phyloP scores from a whole-genome alignment of 2,797 vertebrate genomes.

The Acipenser transmontanus region DNA sequence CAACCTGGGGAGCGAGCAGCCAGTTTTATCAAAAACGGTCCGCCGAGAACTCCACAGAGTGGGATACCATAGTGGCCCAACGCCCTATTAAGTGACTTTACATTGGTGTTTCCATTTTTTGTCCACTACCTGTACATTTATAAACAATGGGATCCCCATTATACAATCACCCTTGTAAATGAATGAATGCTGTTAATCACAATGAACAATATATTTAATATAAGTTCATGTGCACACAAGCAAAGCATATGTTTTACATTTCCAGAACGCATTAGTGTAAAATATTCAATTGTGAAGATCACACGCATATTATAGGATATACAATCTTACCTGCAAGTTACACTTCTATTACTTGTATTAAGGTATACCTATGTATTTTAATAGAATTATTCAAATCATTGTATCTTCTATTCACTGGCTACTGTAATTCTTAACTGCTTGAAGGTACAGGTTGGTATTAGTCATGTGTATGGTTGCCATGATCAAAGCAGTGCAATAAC shows the following conservation, averaged over 20 bases:
- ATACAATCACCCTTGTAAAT: constrained; percentile 30
- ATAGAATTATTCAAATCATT: constrained; percentile 33
- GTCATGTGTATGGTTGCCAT: constrained; percentile 12
- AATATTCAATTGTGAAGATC: not conserved
- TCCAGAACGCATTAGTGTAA: not conserved
- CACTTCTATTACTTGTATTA: constrained; percentile 32
- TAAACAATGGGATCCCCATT: constrained; percentile 15
- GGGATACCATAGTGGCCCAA: no score
- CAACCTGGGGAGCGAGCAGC: no score
- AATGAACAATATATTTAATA: constrained; percentile 32
- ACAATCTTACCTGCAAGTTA: not conserved
- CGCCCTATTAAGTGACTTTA: no score
- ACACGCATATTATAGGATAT: not conserved
- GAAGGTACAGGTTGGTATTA: constrained; percentile 22
- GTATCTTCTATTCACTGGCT: constrained; percentile 41
- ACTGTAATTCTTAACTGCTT: constrained; percentile 39
- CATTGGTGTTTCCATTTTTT: constrained; percentile 17
- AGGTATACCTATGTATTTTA: constrained; percentile 45
- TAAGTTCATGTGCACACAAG: constrained; percentile 42
- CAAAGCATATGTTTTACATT: constrained; percentile 26
- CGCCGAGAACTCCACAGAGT: no score
- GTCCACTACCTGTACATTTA: constrained; percentile 25
- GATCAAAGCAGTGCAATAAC: constrained; percentile 28
- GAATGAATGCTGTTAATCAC: constrained; percentile 31
- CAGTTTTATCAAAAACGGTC: no score